A percentile compares a stretch with the other conserved stretches of the same genome.
phyloP scores from a whole-genome alignment of 2,888 invertebrate genomes.

The Phorcus lineatus region DNA sequence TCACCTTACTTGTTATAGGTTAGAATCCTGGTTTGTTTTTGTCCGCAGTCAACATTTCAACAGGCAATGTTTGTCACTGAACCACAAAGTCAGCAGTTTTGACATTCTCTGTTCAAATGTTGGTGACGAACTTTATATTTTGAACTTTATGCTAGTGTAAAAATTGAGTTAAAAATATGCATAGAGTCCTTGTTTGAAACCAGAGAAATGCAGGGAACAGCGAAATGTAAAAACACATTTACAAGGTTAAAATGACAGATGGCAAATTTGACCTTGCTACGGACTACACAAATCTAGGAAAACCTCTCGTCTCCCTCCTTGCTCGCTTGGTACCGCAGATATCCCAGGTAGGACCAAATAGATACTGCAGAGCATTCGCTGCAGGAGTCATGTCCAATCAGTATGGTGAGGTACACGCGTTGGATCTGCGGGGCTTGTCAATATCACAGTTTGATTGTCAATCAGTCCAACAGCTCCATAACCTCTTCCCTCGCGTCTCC shows the following conservation, averaged over 20 bases:
- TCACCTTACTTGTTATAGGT: too few species aligned
- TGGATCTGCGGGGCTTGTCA: conserved; percentile 13
- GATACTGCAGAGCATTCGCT: conserved; percentile 9
- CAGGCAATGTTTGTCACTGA: too few species aligned
- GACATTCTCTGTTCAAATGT: too few species aligned
- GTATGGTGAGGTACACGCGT: conserved; percentile 9
- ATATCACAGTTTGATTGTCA: conserved; percentile 22
- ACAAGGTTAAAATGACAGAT: conserved; percentile 22
- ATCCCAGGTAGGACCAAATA: conserved; percentile 7
- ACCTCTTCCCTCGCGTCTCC: neutral
- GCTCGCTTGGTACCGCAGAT: neutral
- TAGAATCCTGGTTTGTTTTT: too few species aligned
- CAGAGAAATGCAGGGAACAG: neutral
- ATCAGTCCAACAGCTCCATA: conserved; percentile 8
- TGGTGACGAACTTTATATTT: neutral
- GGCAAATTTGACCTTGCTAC: conserved; percentile 18
- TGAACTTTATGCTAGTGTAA: conserved; percentile 11
- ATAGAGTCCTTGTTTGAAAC: conserved; percentile 16
- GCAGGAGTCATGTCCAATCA: conserved; percentile 14
- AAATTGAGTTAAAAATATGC: conserved; percentile 24
- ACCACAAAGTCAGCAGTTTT: too few species aligned
- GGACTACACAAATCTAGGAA: conserved; percentile 23
- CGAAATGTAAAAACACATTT: conserved; percentile 17
- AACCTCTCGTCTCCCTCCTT: conserved; percentile 8
- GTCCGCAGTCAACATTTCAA: too few species aligned